Evolutionary conservation across 2,797 vertebrate species (phyloP).

Genomic region (Hydrocynus forskahlii): DNA sequence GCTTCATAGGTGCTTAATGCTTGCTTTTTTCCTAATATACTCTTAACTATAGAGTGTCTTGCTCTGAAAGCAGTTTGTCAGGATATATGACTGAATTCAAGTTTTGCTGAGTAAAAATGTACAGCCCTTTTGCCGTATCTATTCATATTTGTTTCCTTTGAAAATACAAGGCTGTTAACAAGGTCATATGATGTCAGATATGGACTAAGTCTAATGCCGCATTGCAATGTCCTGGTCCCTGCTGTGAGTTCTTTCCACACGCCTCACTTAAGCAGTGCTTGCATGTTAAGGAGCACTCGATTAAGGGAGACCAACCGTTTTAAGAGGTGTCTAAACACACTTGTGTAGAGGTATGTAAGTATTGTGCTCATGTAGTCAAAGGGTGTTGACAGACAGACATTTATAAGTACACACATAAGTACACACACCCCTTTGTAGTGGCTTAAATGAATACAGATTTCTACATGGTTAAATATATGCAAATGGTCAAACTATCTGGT

Average conservation of each 20-base stretch:
- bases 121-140: neutral
- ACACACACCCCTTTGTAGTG: neutral
- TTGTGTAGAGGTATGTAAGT: conserved; percentile 34
- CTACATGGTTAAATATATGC: neutral
- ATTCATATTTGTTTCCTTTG: neutral
- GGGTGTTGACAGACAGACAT: neutral
- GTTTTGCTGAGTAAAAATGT: neutral
- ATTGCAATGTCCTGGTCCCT: conserved; percentile 37
- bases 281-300: conserved; percentile 64
- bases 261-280: conserved; percentile 61
- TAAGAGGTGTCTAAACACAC: conserved; percentile 69
- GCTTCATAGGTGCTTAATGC: conserved; percentile 47
- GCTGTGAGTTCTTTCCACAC: conserved; percentile 65
- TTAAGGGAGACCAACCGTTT: conserved; percentile 58
- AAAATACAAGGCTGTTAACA: neutral
- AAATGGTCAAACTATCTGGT: neutral
- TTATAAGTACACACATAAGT: neutral
- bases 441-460: neutral
- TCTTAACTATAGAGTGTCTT: neutral
- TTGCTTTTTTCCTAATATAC: neutral
- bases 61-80: neutral
- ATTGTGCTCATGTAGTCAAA: neutral
- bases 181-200: conserved; percentile 15
- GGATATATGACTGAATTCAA: neutral
- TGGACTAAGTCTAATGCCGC: conserved; percentile 1